These are phyloP conservation scores for Barbus barbus DNA, from an alignment of 2,113 vertebrate genomes.

Conservation along the genomic window DNA sequence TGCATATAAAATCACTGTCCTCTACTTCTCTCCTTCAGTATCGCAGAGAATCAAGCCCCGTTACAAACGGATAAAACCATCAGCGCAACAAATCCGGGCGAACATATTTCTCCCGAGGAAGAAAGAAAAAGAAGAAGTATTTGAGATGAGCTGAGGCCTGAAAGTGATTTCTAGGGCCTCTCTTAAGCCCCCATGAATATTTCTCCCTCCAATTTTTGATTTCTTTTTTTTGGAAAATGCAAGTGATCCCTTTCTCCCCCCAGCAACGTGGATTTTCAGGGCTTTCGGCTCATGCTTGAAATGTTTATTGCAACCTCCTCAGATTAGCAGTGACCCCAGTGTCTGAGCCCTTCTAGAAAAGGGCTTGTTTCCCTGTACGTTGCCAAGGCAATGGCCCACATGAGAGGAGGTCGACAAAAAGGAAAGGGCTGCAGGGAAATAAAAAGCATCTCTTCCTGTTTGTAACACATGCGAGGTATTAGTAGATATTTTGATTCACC, in stretches of 20 bases:
- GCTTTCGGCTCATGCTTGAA: conserved; percentile 67
- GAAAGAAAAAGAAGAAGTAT: conserved; percentile 20
- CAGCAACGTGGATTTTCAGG: conserved; percentile 65
- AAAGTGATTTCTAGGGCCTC: conserved; percentile 39
- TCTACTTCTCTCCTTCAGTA: conserved; percentile 39
- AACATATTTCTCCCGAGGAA: conserved; percentile 24
- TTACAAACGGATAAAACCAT: conserved; percentile 47
- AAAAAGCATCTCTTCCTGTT: conserved; percentile 33
- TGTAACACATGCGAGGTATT: conserved; percentile 33
- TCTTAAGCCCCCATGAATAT: conserved; percentile 63
- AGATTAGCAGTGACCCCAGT: conserved; percentile 73
- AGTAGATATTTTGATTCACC: conserved; percentile 4
- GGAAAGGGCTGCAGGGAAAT: conserved; percentile 43
- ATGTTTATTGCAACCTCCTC: conserved; percentile 70
- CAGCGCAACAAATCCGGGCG: conserved; percentile 45
- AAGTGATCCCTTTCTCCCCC: conserved; percentile 53
- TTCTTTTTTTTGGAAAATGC: conserved; percentile 61
- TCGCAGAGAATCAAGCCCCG: conserved; percentile 43
- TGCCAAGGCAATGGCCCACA: conserved; percentile 73
- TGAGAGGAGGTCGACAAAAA: conserved; percentile 64
- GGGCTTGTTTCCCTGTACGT: conserved; percentile 70
- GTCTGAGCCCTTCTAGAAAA: conserved; percentile 69
- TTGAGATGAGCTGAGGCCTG: conserved; percentile 27
- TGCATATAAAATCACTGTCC: conserved; percentile 19
- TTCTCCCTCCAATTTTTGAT: conserved; percentile 19